phyloP scores from a whole-genome alignment of 2,113 vertebrate species.

The Rynchops niger region DNA sequence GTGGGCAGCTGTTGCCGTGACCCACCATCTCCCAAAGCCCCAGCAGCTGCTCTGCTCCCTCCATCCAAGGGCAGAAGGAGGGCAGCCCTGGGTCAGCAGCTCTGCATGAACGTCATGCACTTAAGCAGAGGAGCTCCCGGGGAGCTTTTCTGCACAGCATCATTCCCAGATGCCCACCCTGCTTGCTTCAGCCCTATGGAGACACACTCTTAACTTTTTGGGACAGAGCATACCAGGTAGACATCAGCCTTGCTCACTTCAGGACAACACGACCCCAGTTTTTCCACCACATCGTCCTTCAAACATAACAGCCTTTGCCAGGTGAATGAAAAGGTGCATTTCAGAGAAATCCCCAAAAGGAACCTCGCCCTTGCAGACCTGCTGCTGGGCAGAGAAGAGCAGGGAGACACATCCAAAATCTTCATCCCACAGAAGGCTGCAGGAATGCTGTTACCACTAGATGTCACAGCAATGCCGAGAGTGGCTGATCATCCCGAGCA shows the following conservation, averaged over 20 bases:
- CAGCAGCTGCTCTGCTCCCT: not conserved
- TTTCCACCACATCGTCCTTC: not conserved
- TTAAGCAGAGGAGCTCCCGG: not conserved
- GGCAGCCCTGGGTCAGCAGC: not conserved
- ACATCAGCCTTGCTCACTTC: not conserved
- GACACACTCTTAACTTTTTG: not conserved
- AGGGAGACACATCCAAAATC: not conserved
- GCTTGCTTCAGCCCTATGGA: not conserved
- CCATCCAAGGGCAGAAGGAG: not conserved
- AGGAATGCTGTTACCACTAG: conserved; percentile 38
- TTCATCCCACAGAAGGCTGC: not conserved
- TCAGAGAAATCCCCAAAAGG: not conserved
- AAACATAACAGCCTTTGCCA: accelerated
- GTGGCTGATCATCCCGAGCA: not conserved
- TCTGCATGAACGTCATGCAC: not conserved
- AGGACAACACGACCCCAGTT: not conserved
- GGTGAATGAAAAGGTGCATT: not conserved
- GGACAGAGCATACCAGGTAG: not conserved
- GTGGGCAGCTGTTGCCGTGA: not conserved
- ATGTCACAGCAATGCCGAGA: conserved; percentile 47
- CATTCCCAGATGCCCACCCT: not conserved
- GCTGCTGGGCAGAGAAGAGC: not conserved
- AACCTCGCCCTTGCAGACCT: accelerated
- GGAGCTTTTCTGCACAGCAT: not conserved
- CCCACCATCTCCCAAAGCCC: not conserved